These are phyloP conservation scores for Macaca mulatta DNA, from an alignment of 2,113 vertebrate genomes.

Conservation along the genomic window DNA sequence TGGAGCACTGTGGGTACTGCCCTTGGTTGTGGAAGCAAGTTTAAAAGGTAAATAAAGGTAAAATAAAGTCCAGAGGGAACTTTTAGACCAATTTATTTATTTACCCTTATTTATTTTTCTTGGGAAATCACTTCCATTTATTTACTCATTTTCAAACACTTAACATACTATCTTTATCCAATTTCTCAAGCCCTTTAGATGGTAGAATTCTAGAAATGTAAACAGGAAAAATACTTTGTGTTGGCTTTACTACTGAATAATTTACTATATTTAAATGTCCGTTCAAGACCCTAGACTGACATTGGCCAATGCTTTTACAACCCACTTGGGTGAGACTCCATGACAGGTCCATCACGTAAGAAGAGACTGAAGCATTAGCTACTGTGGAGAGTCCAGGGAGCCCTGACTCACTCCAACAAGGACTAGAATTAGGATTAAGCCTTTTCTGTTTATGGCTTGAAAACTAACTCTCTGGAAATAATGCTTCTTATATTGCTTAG, in stretches of 20 bases:
- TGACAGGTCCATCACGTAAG: neutral
- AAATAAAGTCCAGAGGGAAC: too few species aligned
- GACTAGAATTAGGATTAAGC: neutral
- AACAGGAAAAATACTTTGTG: neutral
- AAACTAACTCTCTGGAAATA: neutral
- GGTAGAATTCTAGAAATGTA: neutral
- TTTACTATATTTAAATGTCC: neutral
- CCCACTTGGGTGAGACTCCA: neutral
- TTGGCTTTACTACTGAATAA: neutral
- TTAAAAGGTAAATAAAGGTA: neutral
- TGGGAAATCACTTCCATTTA: neutral
- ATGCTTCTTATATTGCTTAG: neutral
- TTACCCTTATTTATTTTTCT: neutral
- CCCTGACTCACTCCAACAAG: neutral
- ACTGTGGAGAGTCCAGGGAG: accelerated
- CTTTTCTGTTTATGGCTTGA: neutral
- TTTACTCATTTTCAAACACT: neutral
- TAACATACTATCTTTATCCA: neutral
- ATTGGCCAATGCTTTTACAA: neutral
- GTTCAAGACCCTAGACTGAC: neutral
- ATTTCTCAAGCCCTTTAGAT: neutral
- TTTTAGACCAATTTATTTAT: too few species aligned
- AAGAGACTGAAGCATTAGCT: neutral
- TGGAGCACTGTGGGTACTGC: neutral
- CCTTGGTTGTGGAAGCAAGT: neutral